A percentile compares a stretch with the other conserved stretches of the same genome.
Conservation (phyloP, 2,113 vertebrate species). For the Alligator sinensis region DNA sequence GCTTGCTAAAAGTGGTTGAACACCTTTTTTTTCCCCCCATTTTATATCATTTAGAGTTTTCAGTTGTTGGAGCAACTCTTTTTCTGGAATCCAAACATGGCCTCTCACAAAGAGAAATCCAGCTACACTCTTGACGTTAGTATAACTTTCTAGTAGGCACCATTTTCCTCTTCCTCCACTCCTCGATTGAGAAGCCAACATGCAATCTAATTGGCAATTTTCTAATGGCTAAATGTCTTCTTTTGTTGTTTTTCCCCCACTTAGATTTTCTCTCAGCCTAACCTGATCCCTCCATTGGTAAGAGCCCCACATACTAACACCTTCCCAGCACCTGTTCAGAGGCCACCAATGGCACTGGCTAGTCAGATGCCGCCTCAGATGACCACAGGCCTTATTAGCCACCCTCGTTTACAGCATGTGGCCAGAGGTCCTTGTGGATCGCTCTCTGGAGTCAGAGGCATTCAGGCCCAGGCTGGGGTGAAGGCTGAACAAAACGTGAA, state of each 20-base stretch:
- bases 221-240: slow-evolving; percentile 80
- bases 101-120: not conserved
- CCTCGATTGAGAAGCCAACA: slow-evolving; percentile 58
- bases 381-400: slow-evolving; percentile 92
- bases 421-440: slow-evolving; percentile 88
- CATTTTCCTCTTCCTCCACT: slow-evolving; percentile 30
- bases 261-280: slow-evolving; percentile 97
- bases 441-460: slow-evolving; percentile 87
- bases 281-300: slow-evolving; percentile 94
- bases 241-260: slow-evolving; percentile 80
- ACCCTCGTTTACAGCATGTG: slow-evolving; percentile 88
- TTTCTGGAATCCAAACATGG: not conserved
- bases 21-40: not conserved
- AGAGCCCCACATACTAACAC: slow-evolving; percentile 93
- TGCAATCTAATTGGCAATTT: slow-evolving; percentile 65
- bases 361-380: slow-evolving; percentile 90
- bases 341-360: slow-evolving; percentile 88
- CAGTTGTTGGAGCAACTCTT: not conserved
- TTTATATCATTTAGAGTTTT: not conserved
- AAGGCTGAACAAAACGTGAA: slow-evolving; percentile 95
- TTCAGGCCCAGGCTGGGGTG: slow-evolving; percentile 87
- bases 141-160: slow-evolving; percentile 48
- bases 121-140: not conserved
- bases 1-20: not conserved
- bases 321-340: slow-evolving; percentile 92